A percentile compares a stretch with the other conserved stretches of the same genome.
phyloP scores from a whole-genome alignment of 2,797 vertebrate species.

The Myotis daubentonii region DNA sequence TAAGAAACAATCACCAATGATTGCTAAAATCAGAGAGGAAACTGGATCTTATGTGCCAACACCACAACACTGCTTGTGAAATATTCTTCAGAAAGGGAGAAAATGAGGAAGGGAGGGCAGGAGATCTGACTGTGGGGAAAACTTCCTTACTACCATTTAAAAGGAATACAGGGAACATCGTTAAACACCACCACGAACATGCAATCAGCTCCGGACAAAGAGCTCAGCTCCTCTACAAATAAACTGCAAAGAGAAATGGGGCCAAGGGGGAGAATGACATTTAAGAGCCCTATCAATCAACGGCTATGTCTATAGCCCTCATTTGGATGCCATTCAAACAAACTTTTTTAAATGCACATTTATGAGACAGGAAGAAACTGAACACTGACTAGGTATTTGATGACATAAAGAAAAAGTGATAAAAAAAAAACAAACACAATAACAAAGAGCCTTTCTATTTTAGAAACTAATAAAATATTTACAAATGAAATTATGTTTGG shows the following conservation, averaged over 20 bases:
- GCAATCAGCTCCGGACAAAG: neutral
- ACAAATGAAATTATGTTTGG: neutral
- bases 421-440: neutral
- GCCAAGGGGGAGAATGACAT: neutral
- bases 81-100: neutral
- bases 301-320: neutral
- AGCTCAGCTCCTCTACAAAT: neutral
- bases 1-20: neutral
- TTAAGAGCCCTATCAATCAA: neutral
- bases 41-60: neutral
- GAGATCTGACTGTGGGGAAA: neutral
- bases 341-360: neutral
- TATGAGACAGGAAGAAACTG: neutral
- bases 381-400: neutral
- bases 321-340: neutral
- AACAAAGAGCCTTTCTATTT: neutral
- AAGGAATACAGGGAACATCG: neutral
- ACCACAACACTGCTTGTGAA: neutral
- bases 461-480: slow-evolving; percentile 13
- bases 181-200: neutral
- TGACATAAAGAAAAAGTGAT: neutral
- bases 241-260: neutral
- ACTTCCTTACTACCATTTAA: neutral
- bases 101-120: neutral
- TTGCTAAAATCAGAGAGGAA: neutral